Evolutionary conservation across 2,888 invertebrate species (phyloP).

Genomic region (Trissoscelio sp.): DNA sequence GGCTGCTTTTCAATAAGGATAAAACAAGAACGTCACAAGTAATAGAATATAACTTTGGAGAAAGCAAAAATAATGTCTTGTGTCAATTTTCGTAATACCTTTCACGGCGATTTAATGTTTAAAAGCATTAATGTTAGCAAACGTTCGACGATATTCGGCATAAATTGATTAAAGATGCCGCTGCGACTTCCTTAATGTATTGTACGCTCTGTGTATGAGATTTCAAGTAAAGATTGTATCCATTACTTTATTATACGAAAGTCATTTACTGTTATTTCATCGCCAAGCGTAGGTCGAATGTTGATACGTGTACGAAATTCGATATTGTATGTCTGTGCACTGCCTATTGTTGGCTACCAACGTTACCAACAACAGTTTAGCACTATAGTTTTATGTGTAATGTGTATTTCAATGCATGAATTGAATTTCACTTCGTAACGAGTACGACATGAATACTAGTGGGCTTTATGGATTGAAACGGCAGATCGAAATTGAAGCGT

Average conservation of each 20-base stretch:
- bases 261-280: conserved; percentile 66
- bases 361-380: conserved; percentile 60
- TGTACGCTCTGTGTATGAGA: conserved; percentile 43
- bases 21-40: no score
- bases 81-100: no score
- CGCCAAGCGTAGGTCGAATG: conserved; percentile 60
- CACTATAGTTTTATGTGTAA: conserved; percentile 66
- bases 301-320: conserved; percentile 66
- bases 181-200: conserved; percentile 48
- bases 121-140: background rate
- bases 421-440: conserved; percentile 62
- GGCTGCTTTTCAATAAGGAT: no score
- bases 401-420: conserved; percentile 63
- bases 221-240: conserved; percentile 57
- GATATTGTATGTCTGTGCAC: conserved; percentile 56
- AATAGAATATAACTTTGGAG: no score
- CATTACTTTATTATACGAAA: conserved; percentile 62
- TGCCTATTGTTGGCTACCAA: conserved; percentile 58
- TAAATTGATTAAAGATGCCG: conserved; percentile 52
- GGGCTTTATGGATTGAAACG: conserved; percentile 56
- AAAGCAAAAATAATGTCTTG: background rate
- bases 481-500: conserved; percentile 74
- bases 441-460: conserved; percentile 53
- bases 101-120: no score
- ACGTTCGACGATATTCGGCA: conserved; percentile 14